Base-by-base conservation (phyloP, 2,888 invertebrate species). In the Vesta saturnalis region DNA sequence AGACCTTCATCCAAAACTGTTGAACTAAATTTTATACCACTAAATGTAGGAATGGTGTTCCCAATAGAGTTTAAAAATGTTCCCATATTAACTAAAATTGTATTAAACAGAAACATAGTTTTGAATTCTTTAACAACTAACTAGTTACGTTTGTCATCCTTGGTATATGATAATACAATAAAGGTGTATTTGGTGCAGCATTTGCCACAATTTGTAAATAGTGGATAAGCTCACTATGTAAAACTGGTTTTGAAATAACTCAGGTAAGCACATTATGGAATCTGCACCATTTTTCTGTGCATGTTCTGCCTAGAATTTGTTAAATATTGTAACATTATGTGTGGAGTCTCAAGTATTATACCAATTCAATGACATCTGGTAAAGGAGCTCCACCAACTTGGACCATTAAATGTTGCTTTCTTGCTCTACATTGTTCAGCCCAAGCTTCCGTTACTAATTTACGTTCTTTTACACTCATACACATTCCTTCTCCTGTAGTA, bases 111-210 rank as follows among this genome's bases (percentile, higher is more conserved):
- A 52, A 43, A 21, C 52, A 30, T n/a, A 60, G 12, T 30, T n/a
- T n/a, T n/a, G n/a, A 58, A 30, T 46, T n/a, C 56, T 15, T 39
- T 56, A 39, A 43, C 86, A 90, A 89, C 85, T 39, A 4, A 94
- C 94, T 85, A 73, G 90, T 88, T 19, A 94, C 90, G 67, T 89
- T 89, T 46, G 90, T 91, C 82, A 91, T 88, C 69, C 85, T 85
- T 0, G 95, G 94, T 74, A 94, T 92, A 78, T 95, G 94, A 79
- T 95, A 95, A 80, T 95, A 94, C 21, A 94, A 85, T 49, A 95
- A 87, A 0, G 95, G 95, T 0, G 91, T 88, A 3, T 89, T 89
- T 0, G 92, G 91, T 0, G 94, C 94, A 0, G 91, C 90, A 14
- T 86, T 84, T 0, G 91, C 88, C 3, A 95, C 88, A 56, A 87